Conservation (phyloP, 2,113 vertebrate species). For the Scophthalmus maximus region DNA sequence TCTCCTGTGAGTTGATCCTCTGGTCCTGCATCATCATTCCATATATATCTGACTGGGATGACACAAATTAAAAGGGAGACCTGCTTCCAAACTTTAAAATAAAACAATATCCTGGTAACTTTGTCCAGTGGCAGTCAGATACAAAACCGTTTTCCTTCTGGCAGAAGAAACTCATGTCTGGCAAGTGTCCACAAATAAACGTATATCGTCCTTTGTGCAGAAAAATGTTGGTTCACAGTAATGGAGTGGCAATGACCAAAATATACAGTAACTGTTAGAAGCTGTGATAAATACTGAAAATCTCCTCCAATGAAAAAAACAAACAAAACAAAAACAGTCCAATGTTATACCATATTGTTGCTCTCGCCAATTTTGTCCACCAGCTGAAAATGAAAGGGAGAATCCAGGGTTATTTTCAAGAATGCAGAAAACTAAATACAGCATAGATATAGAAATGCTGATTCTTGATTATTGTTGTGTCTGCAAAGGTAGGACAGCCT, state of each 20-base stretch:
- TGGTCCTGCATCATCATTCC: constrained; percentile 50
- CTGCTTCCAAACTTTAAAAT: constrained; percentile 44
- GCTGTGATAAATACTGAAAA: constrained; percentile 40
- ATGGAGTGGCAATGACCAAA: constrained; percentile 44
- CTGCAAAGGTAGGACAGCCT: no score
- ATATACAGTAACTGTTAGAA: constrained; percentile 46
- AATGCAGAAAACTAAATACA: background rate
- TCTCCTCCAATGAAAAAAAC: constrained; percentile 4
- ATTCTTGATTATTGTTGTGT: no score
- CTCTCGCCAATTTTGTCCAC: constrained; percentile 97
- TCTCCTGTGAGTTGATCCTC: constrained; percentile 29
- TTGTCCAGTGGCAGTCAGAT: constrained; percentile 34
- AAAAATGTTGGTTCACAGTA: constrained; percentile 53
- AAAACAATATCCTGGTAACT: constrained; percentile 16
- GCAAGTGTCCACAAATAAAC: constrained; percentile 33
- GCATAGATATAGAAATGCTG: no score
- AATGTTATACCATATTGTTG: constrained; percentile 97
- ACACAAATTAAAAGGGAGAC: constrained; percentile 47
- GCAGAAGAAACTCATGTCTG: constrained; percentile 28
- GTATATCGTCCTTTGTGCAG: constrained; percentile 30
- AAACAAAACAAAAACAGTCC: no score
- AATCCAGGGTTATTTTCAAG: background rate
- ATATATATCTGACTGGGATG: constrained; percentile 62
- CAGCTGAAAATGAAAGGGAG: constrained; percentile 83
- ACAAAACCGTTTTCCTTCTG: constrained; percentile 36